These are phyloP conservation scores for Melanostoma mellinum DNA, from an alignment of 2,888 invertebrate species.

Conservation along the genomic window DNA sequence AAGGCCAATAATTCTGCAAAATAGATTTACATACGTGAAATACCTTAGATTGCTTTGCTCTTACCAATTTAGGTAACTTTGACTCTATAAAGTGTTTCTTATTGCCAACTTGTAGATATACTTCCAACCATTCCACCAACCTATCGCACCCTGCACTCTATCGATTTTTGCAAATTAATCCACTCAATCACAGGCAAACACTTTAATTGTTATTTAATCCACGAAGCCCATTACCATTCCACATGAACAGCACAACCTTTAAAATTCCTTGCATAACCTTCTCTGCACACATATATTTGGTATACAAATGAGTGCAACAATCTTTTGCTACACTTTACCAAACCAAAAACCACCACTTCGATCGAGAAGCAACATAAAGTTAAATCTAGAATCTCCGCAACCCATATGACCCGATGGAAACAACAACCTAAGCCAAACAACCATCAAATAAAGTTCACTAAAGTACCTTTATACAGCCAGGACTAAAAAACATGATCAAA, in stretches of 20 bases:
- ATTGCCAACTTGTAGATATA: slow-evolving; percentile 2
- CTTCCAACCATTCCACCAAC: slow-evolving; percentile 18
- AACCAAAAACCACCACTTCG: neutral
- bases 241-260: slow-evolving; percentile 24
- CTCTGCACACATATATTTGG: neutral
- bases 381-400: slow-evolving; percentile 66
- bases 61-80: too few relatives aligned
- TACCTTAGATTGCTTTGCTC: too few relatives aligned
- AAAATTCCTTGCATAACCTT: slow-evolving; percentile 65
- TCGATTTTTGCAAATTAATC: slow-evolving; percentile 46
- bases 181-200: slow-evolving; percentile 62
- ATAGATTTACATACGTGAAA: too few relatives aligned
- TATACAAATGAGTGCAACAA: slow-evolving; percentile 1
- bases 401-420: slow-evolving; percentile 67
- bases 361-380: slow-evolving; percentile 58
- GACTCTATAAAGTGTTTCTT: neutral
- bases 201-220: slow-evolving; percentile 72
- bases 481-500: slow-evolving; percentile 58
- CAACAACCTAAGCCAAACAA: slow-evolving; percentile 46
- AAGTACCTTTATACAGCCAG: slow-evolving; percentile 50
- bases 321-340: slow-evolving; percentile 52
- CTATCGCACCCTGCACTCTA: slow-evolving; percentile 11
- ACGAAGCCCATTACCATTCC: slow-evolving; percentile 66
- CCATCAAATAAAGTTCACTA: slow-evolving; percentile 64
- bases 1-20: too few relatives aligned